A percentile compares a stretch with the other conserved stretches of the same genome.
Conservation (phyloP, 1,140 invertebrate genomes). For the Nasonia longicornis region DNA sequence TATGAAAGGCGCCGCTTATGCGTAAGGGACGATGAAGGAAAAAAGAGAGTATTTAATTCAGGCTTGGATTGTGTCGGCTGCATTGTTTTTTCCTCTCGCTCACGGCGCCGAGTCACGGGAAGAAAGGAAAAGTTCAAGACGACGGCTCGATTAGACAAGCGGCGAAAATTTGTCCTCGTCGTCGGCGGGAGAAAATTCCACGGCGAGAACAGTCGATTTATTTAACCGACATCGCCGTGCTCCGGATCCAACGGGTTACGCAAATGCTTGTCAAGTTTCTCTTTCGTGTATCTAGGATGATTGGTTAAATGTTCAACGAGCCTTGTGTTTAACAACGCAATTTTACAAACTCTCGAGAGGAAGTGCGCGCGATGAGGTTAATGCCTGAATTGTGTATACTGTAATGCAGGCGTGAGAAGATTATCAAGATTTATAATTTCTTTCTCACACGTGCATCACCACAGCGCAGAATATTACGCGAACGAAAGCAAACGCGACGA, state of each 20-base stretch:
- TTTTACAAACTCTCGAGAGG: neutral
- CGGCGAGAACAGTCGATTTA: neutral
- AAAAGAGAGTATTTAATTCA: neutral
- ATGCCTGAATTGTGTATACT: neutral
- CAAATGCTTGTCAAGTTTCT: neutral
- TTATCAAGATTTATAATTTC: neutral
- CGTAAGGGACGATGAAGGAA: neutral
- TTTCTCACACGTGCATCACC: neutral
- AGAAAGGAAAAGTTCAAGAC: neutral
- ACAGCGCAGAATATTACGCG: no score
- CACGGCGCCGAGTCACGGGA: neutral
- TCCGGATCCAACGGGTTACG: neutral
- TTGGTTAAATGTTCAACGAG: neutral
- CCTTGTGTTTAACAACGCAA: neutral
- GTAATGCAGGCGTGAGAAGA: neutral
- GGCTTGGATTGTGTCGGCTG: neutral
- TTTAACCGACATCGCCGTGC: neutral
- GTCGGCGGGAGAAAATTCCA: neutral
- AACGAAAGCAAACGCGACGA: no score
- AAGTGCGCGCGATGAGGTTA: neutral
- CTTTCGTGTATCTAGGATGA: neutral
- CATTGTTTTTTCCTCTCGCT: neutral
- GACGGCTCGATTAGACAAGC: no score
- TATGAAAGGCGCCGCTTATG: neutral
- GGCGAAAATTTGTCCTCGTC: neutral